A percentile compares a stretch with the other conserved stretches of the same genome.
Conservation (phyloP, 1,140 invertebrate species). For the Holcopasites calliopsidis region DNA sequence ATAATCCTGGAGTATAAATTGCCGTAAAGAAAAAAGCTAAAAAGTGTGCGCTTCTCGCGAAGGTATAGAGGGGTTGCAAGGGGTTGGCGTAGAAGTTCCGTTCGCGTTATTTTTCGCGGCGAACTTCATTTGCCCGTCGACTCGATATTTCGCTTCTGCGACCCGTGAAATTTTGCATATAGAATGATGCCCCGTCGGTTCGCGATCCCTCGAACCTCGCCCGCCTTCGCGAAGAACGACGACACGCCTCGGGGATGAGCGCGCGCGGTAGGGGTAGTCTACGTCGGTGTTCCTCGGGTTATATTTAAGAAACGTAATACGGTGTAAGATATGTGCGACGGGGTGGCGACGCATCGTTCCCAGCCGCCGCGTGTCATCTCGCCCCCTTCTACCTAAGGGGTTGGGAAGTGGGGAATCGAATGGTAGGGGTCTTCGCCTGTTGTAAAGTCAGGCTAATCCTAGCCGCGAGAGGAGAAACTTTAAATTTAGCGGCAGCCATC, state of each 20-base stretch:
- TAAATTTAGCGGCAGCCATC: conserved; percentile 59
- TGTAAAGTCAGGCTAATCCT: conserved; percentile 67
- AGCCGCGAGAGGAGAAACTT: conserved; percentile 50
- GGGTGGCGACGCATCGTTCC: conserved; percentile 53
- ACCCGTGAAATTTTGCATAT: conserved; percentile 73
- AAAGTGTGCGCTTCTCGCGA: conserved; percentile 12
- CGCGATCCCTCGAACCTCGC: conserved; percentile 15
- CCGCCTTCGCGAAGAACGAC: conserved; percentile 14
- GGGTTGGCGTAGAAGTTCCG: conserved; percentile 48
- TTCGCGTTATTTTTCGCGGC: conserved; percentile 59
- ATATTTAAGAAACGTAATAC: conserved; percentile 74
- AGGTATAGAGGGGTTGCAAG: neutral
- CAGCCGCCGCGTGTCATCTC: neutral
- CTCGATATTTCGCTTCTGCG: conserved; percentile 65
- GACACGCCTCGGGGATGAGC: neutral
- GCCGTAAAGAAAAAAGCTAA: conserved; percentile 42
- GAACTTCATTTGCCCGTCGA: conserved; percentile 55
- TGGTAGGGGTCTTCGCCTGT: conserved; percentile 31
- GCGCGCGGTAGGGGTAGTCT: neutral
- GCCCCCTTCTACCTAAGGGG: too few species aligned
- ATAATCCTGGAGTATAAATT: conserved; percentile 49
- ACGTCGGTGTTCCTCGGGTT: conserved; percentile 44
- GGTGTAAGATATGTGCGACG: conserved; percentile 68
- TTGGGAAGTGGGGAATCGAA: neutral
- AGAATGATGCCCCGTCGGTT: conserved; percentile 60